Conservation (phyloP, 1,140 invertebrate genomes). For the Hydropsyche tenuis region DNA sequence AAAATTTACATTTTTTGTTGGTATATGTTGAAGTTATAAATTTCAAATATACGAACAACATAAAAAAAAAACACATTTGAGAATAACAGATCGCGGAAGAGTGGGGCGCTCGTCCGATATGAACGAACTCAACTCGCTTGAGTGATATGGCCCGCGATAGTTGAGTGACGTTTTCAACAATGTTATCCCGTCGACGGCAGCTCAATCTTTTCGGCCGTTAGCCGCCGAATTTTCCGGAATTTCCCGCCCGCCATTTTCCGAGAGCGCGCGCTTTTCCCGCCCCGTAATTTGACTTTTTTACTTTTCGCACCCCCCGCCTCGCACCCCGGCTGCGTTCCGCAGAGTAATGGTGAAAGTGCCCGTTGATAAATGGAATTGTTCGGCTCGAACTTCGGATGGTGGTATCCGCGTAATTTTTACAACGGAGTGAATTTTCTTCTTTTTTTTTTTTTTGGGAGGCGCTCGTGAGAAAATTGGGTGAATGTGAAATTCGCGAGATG, state of each 20-base stretch:
- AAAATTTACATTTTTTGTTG: no score
- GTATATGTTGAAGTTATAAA: no score
- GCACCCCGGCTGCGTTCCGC: neutral
- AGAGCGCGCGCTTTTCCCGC: neutral
- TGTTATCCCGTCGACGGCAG: conserved; percentile 40
- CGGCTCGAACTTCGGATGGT: conserved; percentile 24
- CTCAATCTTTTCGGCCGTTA: conserved; percentile 40
- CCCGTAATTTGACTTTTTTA: conserved; percentile 41
- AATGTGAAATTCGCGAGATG: neutral
- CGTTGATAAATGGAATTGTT: conserved; percentile 40
- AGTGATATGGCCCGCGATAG: conserved; percentile 41
- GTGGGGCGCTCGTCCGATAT: neutral
- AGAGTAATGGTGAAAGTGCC: conserved; percentile 37
- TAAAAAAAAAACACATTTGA: neutral
- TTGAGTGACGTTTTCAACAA: conserved; percentile 44
- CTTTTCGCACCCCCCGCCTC: neutral
- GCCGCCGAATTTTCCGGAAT: conserved; percentile 23
- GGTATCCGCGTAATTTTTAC: conserved; percentile 28
- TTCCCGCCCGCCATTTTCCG: conserved; percentile 9
- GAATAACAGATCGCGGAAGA: neutral
- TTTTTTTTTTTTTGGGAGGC: no score
- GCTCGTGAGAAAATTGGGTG: conserved; percentile 3
- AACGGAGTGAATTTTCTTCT: neutral
- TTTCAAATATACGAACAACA: neutral
- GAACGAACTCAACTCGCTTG: conserved; percentile 6